Base-by-base conservation (phyloP, 2,888 invertebrate species). In the Diaperis boleti region DNA sequence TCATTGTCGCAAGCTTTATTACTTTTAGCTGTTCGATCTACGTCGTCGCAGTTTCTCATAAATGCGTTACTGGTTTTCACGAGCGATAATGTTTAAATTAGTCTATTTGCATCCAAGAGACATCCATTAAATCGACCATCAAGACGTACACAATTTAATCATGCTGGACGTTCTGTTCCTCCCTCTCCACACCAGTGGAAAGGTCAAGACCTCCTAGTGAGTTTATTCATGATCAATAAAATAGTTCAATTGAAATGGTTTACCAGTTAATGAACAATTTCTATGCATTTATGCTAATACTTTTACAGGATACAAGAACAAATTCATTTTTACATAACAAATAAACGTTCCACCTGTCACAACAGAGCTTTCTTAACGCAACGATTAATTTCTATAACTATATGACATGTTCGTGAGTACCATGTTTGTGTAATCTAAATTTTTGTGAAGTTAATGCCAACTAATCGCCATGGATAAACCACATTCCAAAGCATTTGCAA, bases 271-370 rank as follows among this genome's bases (percentile, higher is more conserved):
- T 55, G 31, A 44, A 22, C 56, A 45, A 56, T 56, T 45, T 44
- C 20, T 56, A 45, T 56, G 44, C 22, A 56, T 56, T 44, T 56
- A 42, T 56, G 56, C 2, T 44, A 55, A 55, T 44, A n/a, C n/a
- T n/a, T n/a, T n/a, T n/a, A 31, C 18, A 37, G 1, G 7, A 11
- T 35, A 17, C 35, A 35, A 35, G 35, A 35, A 10, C 15, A 45
- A 45, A 29, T 8, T n/a, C 33, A 8, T 2, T 18, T 49, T 49
- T 49, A 17, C 15, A 26, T 2, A 22, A 15, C 22, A 13, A 37
- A 13, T 7, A n/a, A 52, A 37, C 10, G 6, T n/a, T 13, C 7
- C 8, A 26, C 11, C 15, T 33, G 33, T 33, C 31, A 49, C 33
- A 33, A 33, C 29, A 10, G 29, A 14, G 15, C 35, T 10, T 22